Base-by-base conservation (phyloP, 2,797 vertebrate genomes). In the Takifugu rubripes region DNA sequence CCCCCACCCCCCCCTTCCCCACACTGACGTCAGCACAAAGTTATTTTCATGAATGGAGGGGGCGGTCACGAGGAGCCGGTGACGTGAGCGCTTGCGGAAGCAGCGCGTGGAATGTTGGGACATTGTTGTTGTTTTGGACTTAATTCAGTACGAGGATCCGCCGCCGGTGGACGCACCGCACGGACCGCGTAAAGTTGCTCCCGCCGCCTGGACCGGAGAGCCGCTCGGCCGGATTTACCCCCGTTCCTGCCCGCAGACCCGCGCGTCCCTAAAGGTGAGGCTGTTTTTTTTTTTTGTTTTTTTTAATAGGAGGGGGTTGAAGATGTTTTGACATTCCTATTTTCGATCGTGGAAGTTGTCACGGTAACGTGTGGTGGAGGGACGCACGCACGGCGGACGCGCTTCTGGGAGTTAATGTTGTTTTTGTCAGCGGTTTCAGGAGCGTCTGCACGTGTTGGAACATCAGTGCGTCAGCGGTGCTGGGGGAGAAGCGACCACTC, bases 41-140 rank as follows among this genome's bases (percentile, higher is more conserved):
- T 91, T 93, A 92, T 93, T 92, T 93, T 93, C 92, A 93, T 93
- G 92, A 93, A 93, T 93, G 92, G 91, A 92, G 90, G 91, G 90
- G 91, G 91, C 88, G 90, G 91, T 92, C 92, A 92, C 89, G 89
- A 91, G 92, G 88, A 92, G 54, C 63, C 71, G 71, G 85, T 92
- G 92, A 93, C 92, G 91, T 85, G 69, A 85, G 87, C 66, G 88
- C 90, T 92, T 89, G 91, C 92, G 92, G 92, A 93, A 93, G 90
- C 90, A 77, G 72, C 64, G 90, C 87, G 88, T 91, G 91, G 90
- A 92, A 93, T 92, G 92, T 90, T 87, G 87, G 86, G 86, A 91
- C 92, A 89, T 90, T 93, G 91, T 92, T 92, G 91, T 92, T 93
- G 92, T 92, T 92, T 90, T 92, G 91, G 84, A 89, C 89, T 87